Evolutionary conservation across 2,888 invertebrate species (phyloP).

Genomic region (Hecatera dysodea): DNA sequence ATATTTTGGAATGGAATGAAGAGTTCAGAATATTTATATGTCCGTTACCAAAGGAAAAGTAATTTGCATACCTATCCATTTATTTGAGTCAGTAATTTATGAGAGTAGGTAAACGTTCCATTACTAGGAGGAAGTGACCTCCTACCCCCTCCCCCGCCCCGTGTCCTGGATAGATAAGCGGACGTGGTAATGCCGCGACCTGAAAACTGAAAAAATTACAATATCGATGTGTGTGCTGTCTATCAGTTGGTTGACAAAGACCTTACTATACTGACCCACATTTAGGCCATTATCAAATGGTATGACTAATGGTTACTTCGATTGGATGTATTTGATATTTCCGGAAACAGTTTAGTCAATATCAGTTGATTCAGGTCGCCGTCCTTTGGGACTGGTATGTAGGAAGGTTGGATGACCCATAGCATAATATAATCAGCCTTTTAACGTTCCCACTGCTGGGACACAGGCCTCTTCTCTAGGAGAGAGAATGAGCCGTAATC

Average conservation of each 20-base stretch:
- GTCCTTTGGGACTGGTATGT: background rate
- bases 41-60: conserved; percentile 4
- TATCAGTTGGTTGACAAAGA: conserved; percentile 25
- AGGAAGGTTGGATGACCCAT: background rate
- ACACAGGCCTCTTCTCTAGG: no score
- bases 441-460: no score
- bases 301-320: conserved; percentile 14
- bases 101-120: conserved; percentile 54
- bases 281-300: conserved; percentile 31
- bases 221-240: conserved; percentile 47
- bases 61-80: conserved; percentile 49
- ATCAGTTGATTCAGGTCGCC: background rate
- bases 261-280: conserved; percentile 53
- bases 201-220: conserved; percentile 53
- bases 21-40: background rate
- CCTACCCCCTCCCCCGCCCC: conserved; percentile 45
- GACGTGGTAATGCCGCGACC: conserved; percentile 57
- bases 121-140: conserved; percentile 65
- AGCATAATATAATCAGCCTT: no score
- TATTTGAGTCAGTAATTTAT: conserved; percentile 44
- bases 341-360: conserved; percentile 3
- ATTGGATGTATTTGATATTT: conserved; percentile 23
- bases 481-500: no score
- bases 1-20: background rate
- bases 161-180: conserved; percentile 72